These are phyloP conservation scores for Sphecodes monilicornis DNA, from an alignment of 2,888 invertebrate species.

Conservation along the genomic window DNA sequence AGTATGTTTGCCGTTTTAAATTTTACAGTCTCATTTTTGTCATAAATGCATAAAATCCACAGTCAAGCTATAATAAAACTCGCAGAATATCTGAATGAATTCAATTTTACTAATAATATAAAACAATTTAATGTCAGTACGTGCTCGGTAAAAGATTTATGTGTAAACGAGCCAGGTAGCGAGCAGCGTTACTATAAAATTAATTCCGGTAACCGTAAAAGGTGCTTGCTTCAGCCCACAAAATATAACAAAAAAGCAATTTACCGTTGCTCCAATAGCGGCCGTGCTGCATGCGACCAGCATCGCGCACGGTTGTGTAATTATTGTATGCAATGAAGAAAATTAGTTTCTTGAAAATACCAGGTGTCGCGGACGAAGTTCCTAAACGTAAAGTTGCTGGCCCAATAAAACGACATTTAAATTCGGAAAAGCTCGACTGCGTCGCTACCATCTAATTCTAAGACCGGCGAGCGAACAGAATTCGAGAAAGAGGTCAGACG, in stretches of 20 bases:
- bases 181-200: neutral
- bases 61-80: too few species aligned
- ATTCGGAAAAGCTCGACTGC: neutral
- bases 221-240: neutral
- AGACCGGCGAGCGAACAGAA: neutral
- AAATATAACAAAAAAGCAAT: constrained; percentile 2
- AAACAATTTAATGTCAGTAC: too few species aligned
- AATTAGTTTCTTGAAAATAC: neutral
- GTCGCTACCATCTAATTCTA: neutral
- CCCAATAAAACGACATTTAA: neutral
- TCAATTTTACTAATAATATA: too few species aligned
- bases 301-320: neutral
- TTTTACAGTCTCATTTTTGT: too few species aligned
- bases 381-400: neutral
- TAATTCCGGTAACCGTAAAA: neutral
- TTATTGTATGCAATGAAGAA: constrained; percentile 5
- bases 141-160: too few species aligned
- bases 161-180: too few species aligned
- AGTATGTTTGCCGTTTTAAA: too few species aligned
- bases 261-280: neutral
- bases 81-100: too few species aligned
- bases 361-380: neutral
- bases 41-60: too few species aligned
- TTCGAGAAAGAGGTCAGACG: constrained; percentile 11
- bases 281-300: neutral